These are phyloP conservation scores for Hippolais icterina DNA, from an alignment of 2,113 vertebrate species.

Conservation along the genomic window DNA sequence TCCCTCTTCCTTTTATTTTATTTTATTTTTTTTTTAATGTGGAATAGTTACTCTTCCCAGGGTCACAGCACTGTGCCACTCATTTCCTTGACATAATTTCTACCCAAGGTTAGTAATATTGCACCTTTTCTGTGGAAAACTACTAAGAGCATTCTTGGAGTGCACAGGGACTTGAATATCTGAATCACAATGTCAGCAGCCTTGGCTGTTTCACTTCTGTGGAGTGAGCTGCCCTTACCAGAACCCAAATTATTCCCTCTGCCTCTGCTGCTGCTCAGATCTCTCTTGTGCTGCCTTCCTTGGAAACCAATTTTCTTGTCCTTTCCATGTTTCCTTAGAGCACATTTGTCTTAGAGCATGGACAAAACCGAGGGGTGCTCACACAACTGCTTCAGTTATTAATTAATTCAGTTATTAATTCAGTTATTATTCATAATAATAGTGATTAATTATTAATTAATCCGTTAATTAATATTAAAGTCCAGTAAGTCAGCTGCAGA, in stretches of 20 bases:
- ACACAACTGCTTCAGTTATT: not conserved
- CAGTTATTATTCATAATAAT: too few species aligned
- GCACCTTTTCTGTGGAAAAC: not conserved
- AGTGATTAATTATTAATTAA: too few species aligned
- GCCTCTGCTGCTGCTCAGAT: conserved; percentile 19
- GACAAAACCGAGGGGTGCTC: not conserved
- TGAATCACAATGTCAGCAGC: not conserved
- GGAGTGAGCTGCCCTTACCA: not conserved
- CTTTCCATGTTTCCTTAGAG: not conserved
- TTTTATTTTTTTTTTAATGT: not conserved
- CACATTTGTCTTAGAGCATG: not conserved
- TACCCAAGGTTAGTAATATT: not conserved
- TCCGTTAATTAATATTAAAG: not conserved
- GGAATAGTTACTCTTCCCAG: not conserved
- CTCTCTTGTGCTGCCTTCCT: not conserved
- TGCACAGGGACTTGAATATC: not conserved
- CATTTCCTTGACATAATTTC: not conserved
- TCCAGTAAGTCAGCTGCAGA: not conserved
- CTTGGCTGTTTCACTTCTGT: not conserved
- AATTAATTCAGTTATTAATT: not conserved
- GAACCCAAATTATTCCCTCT: not conserved
- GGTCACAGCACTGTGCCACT: not conserved
- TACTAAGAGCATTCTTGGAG: not conserved
- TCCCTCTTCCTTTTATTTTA: not conserved
- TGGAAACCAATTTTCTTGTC: not conserved